Evolutionary conservation across 2,797 vertebrate species (phyloP).

Genomic region (Cyclopterus lumpus): DNA sequence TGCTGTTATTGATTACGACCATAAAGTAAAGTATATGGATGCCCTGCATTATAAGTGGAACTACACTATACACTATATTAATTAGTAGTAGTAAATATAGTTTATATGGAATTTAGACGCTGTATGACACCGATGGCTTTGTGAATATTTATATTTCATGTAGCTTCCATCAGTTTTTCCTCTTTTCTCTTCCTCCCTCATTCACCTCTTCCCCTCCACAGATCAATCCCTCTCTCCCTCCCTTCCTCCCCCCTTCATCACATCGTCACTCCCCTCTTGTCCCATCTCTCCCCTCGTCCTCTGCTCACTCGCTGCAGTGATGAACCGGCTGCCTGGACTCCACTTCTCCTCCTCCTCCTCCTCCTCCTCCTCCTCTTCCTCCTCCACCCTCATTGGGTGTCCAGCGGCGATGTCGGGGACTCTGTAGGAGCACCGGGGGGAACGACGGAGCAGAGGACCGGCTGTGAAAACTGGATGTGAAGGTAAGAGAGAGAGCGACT

Average conservation of each 20-base stretch:
- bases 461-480: constrained; percentile 57
- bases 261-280: constrained; percentile 23
- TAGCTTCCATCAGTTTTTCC: no score
- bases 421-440: constrained; percentile 33
- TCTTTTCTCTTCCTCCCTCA: constrained; percentile 14
- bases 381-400: constrained; percentile 37
- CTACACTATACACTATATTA: no score
- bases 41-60: not conserved
- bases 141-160: constrained; percentile 18
- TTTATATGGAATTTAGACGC: no score
- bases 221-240: constrained; percentile 43
- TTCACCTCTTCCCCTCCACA: constrained; percentile 32
- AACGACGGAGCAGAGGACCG: not conserved
- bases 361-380: not conserved
- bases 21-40: not conserved
- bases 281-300: constrained; percentile 41
- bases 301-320: constrained; percentile 65
- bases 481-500: constrained; percentile 52
- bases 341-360: constrained; percentile 49
- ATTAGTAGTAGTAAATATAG: no score
- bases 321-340: constrained; percentile 66
- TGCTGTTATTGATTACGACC: no score
- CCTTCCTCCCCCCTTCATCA: constrained; percentile 13
- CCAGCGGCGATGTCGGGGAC: constrained; percentile 40
- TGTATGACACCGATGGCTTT: not conserved